Conservation (phyloP, 2,113 vertebrate species). For the Malurus alboscapulatus region DNA sequence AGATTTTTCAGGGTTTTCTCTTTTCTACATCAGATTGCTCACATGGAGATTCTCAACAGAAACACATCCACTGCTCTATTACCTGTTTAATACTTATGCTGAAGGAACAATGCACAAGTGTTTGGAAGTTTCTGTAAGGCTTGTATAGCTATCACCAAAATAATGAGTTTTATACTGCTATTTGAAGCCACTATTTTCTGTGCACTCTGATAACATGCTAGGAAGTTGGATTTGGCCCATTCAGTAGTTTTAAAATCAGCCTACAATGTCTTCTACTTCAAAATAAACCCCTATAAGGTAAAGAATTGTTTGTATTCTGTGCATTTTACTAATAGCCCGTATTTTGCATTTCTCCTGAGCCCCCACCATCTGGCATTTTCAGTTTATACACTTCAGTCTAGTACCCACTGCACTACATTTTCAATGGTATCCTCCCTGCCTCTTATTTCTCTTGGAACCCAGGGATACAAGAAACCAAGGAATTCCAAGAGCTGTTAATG, state of each 20-base stretch:
- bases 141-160: neutral
- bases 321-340: neutral
- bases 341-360: neutral
- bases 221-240: neutral
- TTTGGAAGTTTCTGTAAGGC: neutral
- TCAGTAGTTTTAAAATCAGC: neutral
- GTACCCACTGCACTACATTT: neutral
- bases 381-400: neutral
- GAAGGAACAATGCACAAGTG: neutral
- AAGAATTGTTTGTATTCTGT: neutral
- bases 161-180: neutral
- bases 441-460: neutral
- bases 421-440: neutral
- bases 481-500: constrained; percentile 26
- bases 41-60: neutral
- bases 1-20: neutral
- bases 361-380: neutral
- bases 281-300: neutral
- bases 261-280: neutral
- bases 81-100: neutral
- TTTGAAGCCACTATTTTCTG: neutral
- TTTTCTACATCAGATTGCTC: neutral
- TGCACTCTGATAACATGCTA: neutral
- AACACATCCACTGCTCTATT: neutral
- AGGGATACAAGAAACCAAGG: neutral